Conservation (phyloP, 2,797 vertebrate species). For the Hydrolagus colliei region DNA sequence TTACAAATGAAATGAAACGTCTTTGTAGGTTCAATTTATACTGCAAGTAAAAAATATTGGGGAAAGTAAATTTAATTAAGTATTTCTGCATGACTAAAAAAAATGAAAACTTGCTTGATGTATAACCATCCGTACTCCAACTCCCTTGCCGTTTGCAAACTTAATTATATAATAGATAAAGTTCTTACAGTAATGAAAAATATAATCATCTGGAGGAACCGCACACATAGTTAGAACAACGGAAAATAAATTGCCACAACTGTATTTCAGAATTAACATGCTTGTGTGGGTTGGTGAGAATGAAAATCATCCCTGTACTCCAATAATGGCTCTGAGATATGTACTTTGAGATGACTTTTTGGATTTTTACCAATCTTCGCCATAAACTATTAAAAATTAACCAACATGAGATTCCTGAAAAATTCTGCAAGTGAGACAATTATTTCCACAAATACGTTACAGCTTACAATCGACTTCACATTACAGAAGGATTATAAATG, state of each 20-base stretch:
- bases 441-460: neutral
- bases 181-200: constrained; percentile 12
- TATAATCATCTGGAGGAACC: neutral
- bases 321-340: neutral
- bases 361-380: neutral
- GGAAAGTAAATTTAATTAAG: constrained; percentile 3
- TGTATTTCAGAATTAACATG: constrained; percentile 14
- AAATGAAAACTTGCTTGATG: neutral
- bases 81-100: neutral
- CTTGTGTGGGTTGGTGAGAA: neutral
- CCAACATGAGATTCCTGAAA: neutral
- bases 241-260: constrained; percentile 12
- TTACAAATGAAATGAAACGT: neutral
- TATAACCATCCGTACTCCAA: neutral
- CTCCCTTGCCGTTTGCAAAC: neutral
- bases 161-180: constrained; percentile 27
- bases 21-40: neutral
- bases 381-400: neutral
- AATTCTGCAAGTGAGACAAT: neutral
- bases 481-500: neutral
- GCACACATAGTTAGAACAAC: neutral
- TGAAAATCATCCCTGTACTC: neutral
- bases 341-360: neutral
- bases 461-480: neutral
- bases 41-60: neutral